Percentiles rank a stretch among this genome's conserved stretches.
These are phyloP conservation scores for Saimiri boliviensis DNA, from an alignment of 2,113 vertebrate species.

Conservation along the genomic window DNA sequence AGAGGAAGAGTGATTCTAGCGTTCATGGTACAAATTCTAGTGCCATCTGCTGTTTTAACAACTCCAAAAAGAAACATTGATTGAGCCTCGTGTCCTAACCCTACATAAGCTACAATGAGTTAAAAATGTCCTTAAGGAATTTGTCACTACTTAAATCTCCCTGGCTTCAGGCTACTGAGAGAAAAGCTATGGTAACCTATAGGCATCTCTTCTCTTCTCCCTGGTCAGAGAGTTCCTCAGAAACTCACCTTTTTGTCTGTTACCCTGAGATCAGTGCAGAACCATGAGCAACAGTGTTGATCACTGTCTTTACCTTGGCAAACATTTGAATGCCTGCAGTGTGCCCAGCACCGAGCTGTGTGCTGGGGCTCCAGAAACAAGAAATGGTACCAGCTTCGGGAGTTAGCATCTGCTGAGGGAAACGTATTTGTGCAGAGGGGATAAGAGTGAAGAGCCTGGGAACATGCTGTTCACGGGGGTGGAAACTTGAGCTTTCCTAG, in stretches of 20 bases:
- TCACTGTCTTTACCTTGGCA: neutral
- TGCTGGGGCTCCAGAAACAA: neutral
- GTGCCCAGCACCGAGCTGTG: neutral
- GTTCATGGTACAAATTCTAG: neutral
- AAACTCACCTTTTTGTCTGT: neutral
- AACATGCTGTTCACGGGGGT: fast-evolving
- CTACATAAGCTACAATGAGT: neutral
- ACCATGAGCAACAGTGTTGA: neutral
- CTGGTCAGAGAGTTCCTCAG: neutral
- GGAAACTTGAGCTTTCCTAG: neutral
- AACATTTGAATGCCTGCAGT: neutral
- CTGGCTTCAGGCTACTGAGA: neutral
- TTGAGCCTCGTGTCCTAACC: neutral
- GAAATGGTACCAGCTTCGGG: neutral
- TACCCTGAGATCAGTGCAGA: neutral
- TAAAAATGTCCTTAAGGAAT: neutral
- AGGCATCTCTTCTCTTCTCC: neutral
- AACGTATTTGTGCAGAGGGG: neutral
- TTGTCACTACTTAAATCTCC: neutral
- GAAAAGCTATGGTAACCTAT: too few species aligned
- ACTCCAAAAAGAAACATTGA: neutral
- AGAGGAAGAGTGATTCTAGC: neutral
- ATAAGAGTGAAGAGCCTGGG: neutral
- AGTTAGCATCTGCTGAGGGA: neutral
- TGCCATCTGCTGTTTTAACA: neutral